Conservation (phyloP, 2,797 vertebrate genomes). For the Glyptemys insculpta region DNA sequence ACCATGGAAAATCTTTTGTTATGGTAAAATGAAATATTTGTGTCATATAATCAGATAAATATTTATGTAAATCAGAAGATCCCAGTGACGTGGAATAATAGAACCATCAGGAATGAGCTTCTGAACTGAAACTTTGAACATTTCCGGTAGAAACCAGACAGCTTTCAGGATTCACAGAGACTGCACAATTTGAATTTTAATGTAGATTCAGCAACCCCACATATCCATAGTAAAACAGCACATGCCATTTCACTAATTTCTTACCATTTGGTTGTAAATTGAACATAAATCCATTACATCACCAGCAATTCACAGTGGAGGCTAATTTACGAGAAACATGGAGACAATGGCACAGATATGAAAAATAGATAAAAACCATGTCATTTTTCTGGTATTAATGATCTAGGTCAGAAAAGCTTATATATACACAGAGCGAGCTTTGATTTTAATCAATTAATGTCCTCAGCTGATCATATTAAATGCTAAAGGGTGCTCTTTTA, state of each 20-base stretch:
- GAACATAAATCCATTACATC: neutral
- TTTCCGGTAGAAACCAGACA: conserved; percentile 14
- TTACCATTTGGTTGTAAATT: conserved; percentile 11
- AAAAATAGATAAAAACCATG: neutral
- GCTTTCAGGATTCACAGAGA: conserved; percentile 38
- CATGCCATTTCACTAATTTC: conserved; percentile 37
- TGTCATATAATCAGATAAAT: neutral
- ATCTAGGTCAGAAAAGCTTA: neutral
- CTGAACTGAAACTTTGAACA: conserved; percentile 12
- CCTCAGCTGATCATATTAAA: neutral
- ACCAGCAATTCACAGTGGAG: neutral
- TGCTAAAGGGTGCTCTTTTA: conserved; percentile 27
- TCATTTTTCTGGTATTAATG: neutral
- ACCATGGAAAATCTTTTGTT: neutral
- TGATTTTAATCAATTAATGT: conserved; percentile 29
- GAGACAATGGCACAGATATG: neutral
- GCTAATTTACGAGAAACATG: conserved; percentile 32
- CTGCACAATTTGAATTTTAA: conserved; percentile 48
- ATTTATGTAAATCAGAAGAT: neutral
- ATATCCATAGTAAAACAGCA: neutral
- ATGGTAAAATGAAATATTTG: neutral
- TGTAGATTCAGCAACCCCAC: conserved; percentile 25
- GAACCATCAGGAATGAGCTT: neutral
- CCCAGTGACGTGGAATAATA: neutral
- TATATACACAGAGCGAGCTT: fast-evolving